Percentiles rank a stretch among this genome's conserved stretches.
These are phyloP conservation scores for Vespertilio murinus DNA, from an alignment of 2,797 vertebrate genomes.

Conservation along the genomic window DNA sequence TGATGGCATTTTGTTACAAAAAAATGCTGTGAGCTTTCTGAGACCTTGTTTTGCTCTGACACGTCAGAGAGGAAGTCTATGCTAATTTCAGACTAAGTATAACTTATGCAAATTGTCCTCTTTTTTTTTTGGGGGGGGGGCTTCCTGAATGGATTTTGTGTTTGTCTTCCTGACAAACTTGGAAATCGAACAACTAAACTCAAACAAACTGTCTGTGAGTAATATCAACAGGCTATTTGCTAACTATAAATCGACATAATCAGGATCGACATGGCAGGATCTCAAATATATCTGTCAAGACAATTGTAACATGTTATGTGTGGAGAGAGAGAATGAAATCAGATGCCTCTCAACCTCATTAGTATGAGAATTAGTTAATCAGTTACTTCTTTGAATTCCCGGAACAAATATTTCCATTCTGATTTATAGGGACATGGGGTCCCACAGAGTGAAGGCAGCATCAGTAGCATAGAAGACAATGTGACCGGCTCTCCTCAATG, in stretches of 20 bases:
- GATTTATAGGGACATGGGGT: not conserved
- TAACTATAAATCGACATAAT: not conserved
- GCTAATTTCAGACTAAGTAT: not conserved
- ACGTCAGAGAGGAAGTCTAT: not conserved
- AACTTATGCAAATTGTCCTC: not conserved
- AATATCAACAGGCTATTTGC: not conserved
- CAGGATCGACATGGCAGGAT: not conserved
- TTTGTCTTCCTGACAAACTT: not conserved
- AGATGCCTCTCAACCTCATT: not conserved
- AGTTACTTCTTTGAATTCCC: conserved; percentile 27
- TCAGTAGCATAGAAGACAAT: not conserved
- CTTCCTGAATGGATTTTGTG: conserved; percentile 3
- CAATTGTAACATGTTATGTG: not conserved
- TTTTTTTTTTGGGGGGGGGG: not conserved
- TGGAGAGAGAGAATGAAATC: not conserved
- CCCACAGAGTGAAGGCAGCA: not conserved
- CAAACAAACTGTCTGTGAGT: not conserved
- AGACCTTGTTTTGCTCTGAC: not conserved
- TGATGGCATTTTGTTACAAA: not conserved
- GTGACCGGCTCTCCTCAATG: not conserved
- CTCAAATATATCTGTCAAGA: not conserved
- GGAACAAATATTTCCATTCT: not conserved
- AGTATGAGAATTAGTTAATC: conserved; percentile 19
- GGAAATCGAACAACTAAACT: not conserved
- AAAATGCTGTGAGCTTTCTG: not conserved